Percentiles rank a stretch among this genome's conserved stretches.
Evolutionary conservation across 2,797 vertebrate species (phyloP).

Genomic region (Diplodus puntazzo): DNA sequence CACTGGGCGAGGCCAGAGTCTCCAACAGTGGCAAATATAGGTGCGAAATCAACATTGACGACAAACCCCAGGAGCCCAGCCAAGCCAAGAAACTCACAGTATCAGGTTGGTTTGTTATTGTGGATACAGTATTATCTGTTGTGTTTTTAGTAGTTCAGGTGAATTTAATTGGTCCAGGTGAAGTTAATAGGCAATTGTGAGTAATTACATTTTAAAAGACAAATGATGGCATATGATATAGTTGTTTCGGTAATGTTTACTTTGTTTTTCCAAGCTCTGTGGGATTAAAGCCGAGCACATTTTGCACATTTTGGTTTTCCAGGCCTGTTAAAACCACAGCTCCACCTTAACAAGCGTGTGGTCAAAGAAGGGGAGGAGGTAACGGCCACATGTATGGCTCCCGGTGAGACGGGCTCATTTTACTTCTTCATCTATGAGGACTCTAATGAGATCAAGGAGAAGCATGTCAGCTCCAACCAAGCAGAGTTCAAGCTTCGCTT

Average conservation of each 20-base stretch:
- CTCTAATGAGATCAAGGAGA: constrained; percentile 6
- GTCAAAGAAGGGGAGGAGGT: constrained; percentile 76
- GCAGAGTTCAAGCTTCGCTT: constrained; percentile 20
- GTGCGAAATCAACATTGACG: constrained; percentile 64
- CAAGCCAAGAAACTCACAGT: constrained; percentile 54
- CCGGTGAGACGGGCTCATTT: constrained; percentile 66
- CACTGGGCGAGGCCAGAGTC: constrained; percentile 60
- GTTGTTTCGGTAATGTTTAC: background rate
- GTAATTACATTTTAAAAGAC: too few species aligned
- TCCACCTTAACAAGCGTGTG: constrained; percentile 36
- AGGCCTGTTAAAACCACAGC: constrained; percentile 79
- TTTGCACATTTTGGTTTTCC: constrained; percentile 12
- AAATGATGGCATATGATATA: background rate
- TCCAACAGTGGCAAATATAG: constrained; percentile 76
- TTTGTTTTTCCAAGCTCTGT: background rate
- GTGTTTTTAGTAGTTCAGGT: background rate
- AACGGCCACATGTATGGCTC: constrained; percentile 65
- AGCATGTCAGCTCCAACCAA: accelerated
- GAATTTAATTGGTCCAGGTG: background rate
- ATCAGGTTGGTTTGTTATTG: constrained; percentile 69
- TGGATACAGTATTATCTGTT: background rate
- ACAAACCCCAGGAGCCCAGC: background rate
- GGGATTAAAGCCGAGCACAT: background rate
- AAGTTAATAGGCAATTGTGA: too few species aligned
- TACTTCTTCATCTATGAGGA: constrained; percentile 70